These are phyloP conservation scores for Diplazon laetatorius DNA, from an alignment of 2,888 invertebrate species.

Conservation along the genomic window DNA sequence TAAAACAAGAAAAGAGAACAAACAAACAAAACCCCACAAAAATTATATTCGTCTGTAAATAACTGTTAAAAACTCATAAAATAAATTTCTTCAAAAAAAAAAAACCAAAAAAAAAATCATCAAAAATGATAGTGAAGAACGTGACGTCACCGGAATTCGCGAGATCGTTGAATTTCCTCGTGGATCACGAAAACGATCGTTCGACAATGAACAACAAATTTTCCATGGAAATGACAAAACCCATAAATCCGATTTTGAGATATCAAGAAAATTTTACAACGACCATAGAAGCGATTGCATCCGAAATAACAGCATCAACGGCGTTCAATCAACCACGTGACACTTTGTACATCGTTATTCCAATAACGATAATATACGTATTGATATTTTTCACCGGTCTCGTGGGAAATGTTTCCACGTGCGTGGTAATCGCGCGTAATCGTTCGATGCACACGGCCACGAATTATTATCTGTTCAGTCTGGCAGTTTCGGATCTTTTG, in stretches of 20 bases:
- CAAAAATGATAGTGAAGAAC: conserved; percentile 36
- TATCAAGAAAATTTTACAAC: conserved; percentile 60
- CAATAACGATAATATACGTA: conserved; percentile 87
- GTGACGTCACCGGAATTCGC: conserved; percentile 28
- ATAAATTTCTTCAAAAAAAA: no score
- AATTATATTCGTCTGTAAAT: no score
- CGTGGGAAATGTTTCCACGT: conserved; percentile 91
- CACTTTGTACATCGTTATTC: conserved; percentile 86
- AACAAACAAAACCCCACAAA: no score
- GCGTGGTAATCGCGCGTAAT: conserved; percentile 90
- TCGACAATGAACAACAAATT: conserved; percentile 56
- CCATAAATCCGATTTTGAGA: conserved; percentile 7
- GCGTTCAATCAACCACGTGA: conserved; percentile 78
- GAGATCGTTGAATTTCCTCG: conserved; percentile 21
- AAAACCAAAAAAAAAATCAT: not conserved
- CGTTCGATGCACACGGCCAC: conserved; percentile 93
- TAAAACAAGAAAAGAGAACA: no score
- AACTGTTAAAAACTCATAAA: no score
- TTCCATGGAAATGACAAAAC: conserved; percentile 30
- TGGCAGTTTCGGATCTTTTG: conserved; percentile 90
- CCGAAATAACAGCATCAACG: conserved; percentile 34
- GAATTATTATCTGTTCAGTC: conserved; percentile 91
- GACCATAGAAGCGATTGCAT: conserved; percentile 48
- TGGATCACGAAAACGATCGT: conserved; percentile 41
- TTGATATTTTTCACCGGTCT: conserved; percentile 89